A percentile compares a stretch with the other conserved stretches of the same genome.
These are phyloP conservation scores for Cherax quadricarinatus DNA, from an alignment of 1,140 invertebrate species.

Conservation along the genomic window DNA sequence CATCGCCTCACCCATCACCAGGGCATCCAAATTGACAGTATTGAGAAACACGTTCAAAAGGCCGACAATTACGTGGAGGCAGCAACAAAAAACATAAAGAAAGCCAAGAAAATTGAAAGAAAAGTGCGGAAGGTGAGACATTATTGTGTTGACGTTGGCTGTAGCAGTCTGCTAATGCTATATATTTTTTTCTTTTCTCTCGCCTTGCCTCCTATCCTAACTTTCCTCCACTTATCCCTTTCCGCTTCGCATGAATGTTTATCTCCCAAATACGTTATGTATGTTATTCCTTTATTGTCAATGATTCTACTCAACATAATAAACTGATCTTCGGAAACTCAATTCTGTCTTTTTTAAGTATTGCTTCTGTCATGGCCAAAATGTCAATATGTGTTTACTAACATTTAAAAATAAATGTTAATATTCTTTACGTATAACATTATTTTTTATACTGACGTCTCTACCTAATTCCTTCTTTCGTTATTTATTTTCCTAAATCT, in stretches of 20 bases:
- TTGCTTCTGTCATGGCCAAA: no score
- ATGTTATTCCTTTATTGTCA: neutral
- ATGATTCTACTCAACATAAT: no score
- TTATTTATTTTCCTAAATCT: no score
- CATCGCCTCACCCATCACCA: neutral
- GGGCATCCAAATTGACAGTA: conserved; percentile 29
- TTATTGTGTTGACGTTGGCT: neutral
- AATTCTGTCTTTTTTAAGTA: no score
- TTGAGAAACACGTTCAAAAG: neutral
- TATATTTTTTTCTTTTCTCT: neutral
- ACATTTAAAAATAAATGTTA: no score
- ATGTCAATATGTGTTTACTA: no score
- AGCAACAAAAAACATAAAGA: neutral
- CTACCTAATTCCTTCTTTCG: no score
- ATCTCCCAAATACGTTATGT: neutral
- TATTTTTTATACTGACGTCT: no score
- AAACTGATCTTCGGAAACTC: no score
- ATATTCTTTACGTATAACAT: no score
- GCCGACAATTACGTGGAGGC: neutral
- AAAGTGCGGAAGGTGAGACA: conserved; percentile 29
- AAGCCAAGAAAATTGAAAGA: neutral
- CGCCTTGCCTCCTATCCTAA: neutral
- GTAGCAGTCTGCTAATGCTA: neutral
- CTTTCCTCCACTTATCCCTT: neutral
- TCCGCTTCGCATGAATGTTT: neutral